Percentiles rank a stretch among this genome's conserved stretches.
Conservation (phyloP, 2,797 vertebrate species). For the Trachops cirrhosus region DNA sequence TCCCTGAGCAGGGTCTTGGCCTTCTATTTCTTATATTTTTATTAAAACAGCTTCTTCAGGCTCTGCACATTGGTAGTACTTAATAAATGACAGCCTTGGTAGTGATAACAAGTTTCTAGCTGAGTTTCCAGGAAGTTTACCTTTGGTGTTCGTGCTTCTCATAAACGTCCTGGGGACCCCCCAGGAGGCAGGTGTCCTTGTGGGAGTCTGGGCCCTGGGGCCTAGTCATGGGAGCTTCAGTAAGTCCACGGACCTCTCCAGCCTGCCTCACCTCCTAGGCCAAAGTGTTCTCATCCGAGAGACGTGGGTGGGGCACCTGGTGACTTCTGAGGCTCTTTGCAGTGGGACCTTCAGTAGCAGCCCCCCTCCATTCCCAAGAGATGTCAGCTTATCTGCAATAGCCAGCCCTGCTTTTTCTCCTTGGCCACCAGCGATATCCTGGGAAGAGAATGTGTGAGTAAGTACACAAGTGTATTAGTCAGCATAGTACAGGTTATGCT, state of each 20-base stretch:
- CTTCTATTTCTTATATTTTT: not conserved
- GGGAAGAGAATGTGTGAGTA: not conserved
- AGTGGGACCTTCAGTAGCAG: not conserved
- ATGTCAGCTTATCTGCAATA: too few relatives aligned
- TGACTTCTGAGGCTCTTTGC: not conserved
- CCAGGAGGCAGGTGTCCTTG: not conserved
- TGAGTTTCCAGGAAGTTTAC: not conserved
- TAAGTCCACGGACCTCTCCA: not conserved
- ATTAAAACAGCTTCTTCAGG: not conserved
- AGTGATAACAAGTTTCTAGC: not conserved
- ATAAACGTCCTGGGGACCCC: not conserved
- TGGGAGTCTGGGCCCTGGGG: not conserved
- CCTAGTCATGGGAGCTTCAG: not conserved
- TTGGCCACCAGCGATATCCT: not conserved
- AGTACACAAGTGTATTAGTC: not conserved
- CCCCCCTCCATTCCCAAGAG: accelerated
- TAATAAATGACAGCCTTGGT: not conserved
- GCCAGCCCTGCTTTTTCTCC: not conserved
- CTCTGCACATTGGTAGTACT: not conserved
- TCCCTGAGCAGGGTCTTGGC: not conserved
- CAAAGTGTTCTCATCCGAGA: not conserved
- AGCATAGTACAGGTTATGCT: not conserved
- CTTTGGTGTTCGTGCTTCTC: not conserved
- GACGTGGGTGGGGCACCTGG: accelerated
- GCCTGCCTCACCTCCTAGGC: too few relatives aligned